Percentiles rank a stretch among this genome's conserved stretches.
These are phyloP conservation scores for Clarias magur DNA, from an alignment of 2,113 vertebrate genomes.

Conservation along the genomic window DNA sequence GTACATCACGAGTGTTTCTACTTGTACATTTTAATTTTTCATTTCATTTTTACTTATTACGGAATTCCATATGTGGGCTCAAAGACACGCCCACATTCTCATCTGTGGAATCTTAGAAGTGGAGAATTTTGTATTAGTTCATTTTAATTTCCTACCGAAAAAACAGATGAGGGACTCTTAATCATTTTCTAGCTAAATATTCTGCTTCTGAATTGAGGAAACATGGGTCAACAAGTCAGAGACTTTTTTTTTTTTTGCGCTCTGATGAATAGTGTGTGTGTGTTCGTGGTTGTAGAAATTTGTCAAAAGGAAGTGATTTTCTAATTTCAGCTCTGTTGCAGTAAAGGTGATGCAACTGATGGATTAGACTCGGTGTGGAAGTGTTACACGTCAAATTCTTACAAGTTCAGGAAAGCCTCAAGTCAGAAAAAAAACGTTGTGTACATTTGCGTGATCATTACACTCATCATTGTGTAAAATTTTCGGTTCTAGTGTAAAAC, in stretches of 20 bases:
- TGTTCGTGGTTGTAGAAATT: neutral
- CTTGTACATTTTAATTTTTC: no score
- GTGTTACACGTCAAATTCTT: neutral
- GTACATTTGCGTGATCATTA: neutral
- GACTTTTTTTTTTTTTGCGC: neutral
- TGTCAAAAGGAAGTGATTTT: neutral
- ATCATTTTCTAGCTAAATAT: neutral
- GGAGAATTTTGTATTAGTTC: neutral
- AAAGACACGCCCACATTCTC: neutral
- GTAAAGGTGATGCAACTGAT: no score
- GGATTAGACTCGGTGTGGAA: neutral
- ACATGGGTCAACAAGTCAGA: neutral
- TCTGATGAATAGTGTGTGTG: neutral
- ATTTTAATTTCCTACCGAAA: neutral
- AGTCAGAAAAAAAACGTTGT: neutral
- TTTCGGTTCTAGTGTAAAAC: neutral
- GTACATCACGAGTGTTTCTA: neutral
- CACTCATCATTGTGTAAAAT: neutral
- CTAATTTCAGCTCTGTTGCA: no score
- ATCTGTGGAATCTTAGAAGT: neutral
- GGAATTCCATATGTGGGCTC: neutral
- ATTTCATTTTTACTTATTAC: neutral
- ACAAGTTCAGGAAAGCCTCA: neutral
- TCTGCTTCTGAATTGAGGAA: neutral
- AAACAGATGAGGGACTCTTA: neutral